Base-by-base conservation (phyloP, 2,797 vertebrate genomes). In the Geotrypetes seraphini region DNA sequence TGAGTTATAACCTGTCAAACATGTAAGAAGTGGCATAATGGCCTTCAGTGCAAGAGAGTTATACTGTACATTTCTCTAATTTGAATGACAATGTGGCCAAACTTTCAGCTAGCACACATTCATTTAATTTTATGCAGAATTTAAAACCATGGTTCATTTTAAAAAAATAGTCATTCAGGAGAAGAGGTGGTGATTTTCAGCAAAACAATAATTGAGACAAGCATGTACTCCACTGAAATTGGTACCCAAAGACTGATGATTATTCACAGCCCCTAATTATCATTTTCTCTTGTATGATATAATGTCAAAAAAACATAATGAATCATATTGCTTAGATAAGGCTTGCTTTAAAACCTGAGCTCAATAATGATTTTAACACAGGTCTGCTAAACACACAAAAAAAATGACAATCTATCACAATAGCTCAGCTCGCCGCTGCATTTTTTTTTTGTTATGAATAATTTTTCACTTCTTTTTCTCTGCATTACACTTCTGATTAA, bases 231-330 rank as follows among this genome's bases (percentile, higher is more conserved):
- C 43, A 36, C 2, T 41, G 46, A 39, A 62, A 33, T 35, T 43
- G 26, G 33, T 45, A 43, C 31, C 51, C 11, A 54, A 47, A 66
- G 41, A 54, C 36, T 63, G 40, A 49, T 57, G 53, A 63, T 66
- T 48, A 67, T 79, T 69, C 69, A 43, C 38, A 55, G 36, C 9
- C 59, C 30, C 26, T 72, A 69, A 71, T 72, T 69, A 61, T 49
- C 1, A 43, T 53, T n/a, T 56, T 37, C 53, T 54, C 41, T 41
- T 51, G 37, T 23, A 51, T 48, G 43, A 38, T 57, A 52, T 25
- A 46, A 38, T 55, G 48, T 47, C 15, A 48, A 46, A 61, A 46
- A 61, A 65, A 43, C 3, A 34, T 37, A 63, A 45, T 43, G 50
- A 50, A 53, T 39, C 56, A 16, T 11, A 53, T 57, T 36, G 5